These are phyloP conservation scores for Periophthalmus modestus DNA, from an alignment of 2,113 vertebrate species.

Conservation along the genomic window DNA sequence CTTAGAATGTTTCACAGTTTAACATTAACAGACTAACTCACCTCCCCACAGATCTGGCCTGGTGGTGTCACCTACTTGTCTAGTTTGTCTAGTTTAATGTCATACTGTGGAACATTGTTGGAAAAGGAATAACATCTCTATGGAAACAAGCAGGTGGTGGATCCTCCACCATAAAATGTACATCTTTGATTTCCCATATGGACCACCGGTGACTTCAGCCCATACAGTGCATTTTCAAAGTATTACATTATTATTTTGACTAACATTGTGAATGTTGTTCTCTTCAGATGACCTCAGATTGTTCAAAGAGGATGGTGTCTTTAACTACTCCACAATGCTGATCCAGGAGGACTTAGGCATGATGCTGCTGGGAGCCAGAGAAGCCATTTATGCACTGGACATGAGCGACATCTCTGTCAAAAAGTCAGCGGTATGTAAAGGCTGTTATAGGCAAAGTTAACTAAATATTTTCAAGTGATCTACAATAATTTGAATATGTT, in stretches of 20 bases:
- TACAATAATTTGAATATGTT: neutral
- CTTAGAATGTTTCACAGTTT: too few species aligned
- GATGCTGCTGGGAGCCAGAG: conserved; percentile 78
- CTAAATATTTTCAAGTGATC: neutral
- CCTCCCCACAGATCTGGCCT: too few species aligned
- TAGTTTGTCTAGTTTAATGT: too few species aligned
- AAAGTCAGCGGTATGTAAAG: conserved; percentile 62
- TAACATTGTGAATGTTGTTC: conserved; percentile 15
- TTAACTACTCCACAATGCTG: conserved; percentile 77
- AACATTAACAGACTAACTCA: too few species aligned
- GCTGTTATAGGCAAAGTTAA: neutral
- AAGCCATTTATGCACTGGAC: conserved; percentile 77
- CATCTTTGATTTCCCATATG: neutral
- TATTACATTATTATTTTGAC: neutral
- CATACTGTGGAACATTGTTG: too few species aligned
- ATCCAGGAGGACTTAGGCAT: conserved; percentile 70
- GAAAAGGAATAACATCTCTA: too few species aligned
- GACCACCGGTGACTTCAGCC: neutral
- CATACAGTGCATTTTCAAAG: neutral
- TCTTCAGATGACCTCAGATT: conserved; percentile 59
- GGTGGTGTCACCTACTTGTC: too few species aligned
- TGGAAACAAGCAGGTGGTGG: too few species aligned
- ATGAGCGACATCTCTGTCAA: conserved; percentile 67
- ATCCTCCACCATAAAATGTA: too few species aligned
- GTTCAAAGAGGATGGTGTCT: conserved; percentile 69